Evolutionary conservation across 2,113 vertebrate genomes (phyloP).

Genomic region (Lophura nycthemera): DNA sequence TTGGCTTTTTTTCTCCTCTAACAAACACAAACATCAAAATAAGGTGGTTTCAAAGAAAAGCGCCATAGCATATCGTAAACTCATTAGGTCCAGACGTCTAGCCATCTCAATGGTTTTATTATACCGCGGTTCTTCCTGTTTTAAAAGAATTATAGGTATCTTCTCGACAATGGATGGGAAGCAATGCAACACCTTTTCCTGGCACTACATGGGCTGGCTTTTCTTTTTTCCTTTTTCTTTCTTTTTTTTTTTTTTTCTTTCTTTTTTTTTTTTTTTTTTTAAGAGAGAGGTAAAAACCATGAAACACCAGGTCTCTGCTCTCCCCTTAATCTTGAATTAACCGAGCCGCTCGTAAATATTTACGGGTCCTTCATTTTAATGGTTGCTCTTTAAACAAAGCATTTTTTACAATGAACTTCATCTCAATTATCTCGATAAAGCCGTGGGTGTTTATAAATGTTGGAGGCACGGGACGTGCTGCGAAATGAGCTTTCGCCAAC

Average conservation of each 20-base stretch:
- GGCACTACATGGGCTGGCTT: constrained; percentile 53
- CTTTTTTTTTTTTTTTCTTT: background rate
- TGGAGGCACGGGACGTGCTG: background rate
- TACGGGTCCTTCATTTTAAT: constrained; percentile 69
- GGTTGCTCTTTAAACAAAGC: constrained; percentile 62
- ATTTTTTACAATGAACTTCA: constrained; percentile 82
- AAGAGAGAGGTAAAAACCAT: background rate
- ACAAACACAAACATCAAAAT: constrained; percentile 92
- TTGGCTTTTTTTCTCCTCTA: constrained; percentile 82
- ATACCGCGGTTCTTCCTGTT: constrained; percentile 93
- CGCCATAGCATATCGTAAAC: constrained; percentile 91
- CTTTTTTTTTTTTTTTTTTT: background rate
- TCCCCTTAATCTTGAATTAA: constrained; percentile 53
- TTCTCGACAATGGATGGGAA: constrained; percentile 85
- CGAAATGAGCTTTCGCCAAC: background rate
- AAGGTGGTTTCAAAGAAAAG: constrained; percentile 91
- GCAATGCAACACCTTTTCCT: constrained; percentile 85
- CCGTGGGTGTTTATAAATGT: constrained; percentile 52
- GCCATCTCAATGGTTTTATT: constrained; percentile 96
- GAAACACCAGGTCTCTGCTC: constrained; percentile 31
- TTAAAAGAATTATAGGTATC: constrained; percentile 91
- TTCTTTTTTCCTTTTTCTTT: constrained; percentile 17
- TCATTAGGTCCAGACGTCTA: constrained; percentile 99
- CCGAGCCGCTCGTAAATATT: constrained; percentile 60
- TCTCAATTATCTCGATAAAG: constrained; percentile 77